These are phyloP conservation scores for Micronisus gabar DNA, from an alignment of 2,113 vertebrate species.

Conservation along the genomic window DNA sequence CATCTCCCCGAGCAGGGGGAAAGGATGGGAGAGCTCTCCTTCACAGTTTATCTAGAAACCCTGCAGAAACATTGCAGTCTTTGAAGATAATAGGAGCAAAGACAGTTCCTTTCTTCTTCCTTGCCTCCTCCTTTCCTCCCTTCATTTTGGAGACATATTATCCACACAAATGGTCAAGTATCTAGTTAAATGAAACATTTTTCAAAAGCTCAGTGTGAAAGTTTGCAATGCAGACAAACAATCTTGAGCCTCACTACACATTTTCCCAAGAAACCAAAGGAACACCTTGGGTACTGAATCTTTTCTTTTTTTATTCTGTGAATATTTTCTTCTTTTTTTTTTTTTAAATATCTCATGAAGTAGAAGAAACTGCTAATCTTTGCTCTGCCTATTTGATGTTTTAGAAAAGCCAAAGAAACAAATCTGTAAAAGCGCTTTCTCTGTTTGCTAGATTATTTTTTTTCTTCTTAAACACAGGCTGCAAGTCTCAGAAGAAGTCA, in stretches of 20 bases:
- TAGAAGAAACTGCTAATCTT: conserved; percentile 6
- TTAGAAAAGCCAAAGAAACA: conserved; percentile 23
- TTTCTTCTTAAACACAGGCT: conserved; percentile 31
- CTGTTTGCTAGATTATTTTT: not conserved
- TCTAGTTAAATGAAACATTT: conserved; percentile 20
- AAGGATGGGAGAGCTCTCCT: not conserved
- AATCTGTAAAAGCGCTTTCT: not conserved
- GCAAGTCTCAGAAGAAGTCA: conserved; percentile 49
- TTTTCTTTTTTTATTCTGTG: not conserved
- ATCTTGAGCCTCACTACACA: not conserved
- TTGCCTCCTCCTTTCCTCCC: conserved; percentile 4
- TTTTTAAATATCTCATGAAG: not conserved
- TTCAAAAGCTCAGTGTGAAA: not conserved
- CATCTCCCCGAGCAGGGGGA: not conserved
- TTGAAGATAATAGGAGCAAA: not conserved
- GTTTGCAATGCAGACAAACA: conserved; percentile 13
- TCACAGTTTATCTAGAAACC: not conserved
- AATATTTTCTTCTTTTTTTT: not conserved
- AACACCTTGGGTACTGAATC: not conserved
- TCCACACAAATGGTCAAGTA: conserved; percentile 4
- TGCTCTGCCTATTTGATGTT: not conserved
- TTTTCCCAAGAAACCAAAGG: not conserved
- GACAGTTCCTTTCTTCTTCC: not conserved
- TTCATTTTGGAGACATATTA: conserved; percentile 2
- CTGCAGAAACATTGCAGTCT: not conserved